These are phyloP conservation scores for Micrastur ruficollis DNA, from an alignment of 2,797 vertebrate species.

Conservation along the genomic window DNA sequence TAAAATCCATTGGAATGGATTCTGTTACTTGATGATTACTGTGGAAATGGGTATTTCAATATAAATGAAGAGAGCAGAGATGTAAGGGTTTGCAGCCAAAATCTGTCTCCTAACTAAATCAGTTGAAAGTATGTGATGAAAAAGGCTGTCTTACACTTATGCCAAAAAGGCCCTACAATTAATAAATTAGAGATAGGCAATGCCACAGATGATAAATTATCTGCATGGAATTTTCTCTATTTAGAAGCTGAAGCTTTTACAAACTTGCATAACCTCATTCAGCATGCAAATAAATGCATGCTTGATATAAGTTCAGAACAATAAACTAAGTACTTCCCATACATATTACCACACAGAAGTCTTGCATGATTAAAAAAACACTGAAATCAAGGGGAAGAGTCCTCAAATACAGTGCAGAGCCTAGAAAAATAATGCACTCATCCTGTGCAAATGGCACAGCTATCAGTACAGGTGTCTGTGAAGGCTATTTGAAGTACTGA, in stretches of 20 bases:
- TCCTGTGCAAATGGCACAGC: not conserved
- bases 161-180: not conserved
- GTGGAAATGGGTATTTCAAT: not conserved
- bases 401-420: not conserved
- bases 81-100: not conserved
- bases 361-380: not conserved
- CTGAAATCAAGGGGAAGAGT: not conserved
- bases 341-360: not conserved
- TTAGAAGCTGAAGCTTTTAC: not conserved
- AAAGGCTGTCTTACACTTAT: not conserved
- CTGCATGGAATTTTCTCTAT: not conserved
- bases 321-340: not conserved
- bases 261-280: not conserved
- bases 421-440: constrained; percentile 11
- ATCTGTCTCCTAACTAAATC: not conserved
- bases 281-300: constrained; percentile 9
- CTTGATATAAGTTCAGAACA: not conserved
- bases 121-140: not conserved
- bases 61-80: not conserved
- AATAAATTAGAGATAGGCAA: not conserved
- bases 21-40: not conserved
- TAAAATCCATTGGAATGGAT: not conserved
- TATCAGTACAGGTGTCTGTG: not conserved
- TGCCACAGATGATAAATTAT: not conserved
- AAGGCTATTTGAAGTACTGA: constrained; percentile 34